These are phyloP conservation scores for Cynaeus angustus DNA, from an alignment of 2,888 invertebrate species.

Conservation along the genomic window DNA sequence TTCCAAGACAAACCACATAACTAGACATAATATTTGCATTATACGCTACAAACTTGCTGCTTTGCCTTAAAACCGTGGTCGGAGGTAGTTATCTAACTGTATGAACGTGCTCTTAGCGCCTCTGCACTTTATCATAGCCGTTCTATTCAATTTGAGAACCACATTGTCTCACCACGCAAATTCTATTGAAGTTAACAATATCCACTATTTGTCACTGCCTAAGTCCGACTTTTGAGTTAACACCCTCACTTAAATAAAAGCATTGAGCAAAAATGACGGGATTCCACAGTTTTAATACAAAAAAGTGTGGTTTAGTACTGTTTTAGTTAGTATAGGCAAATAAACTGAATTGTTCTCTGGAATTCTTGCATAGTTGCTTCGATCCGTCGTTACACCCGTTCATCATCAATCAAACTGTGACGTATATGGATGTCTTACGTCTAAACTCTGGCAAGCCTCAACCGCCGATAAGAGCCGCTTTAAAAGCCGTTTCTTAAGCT, in stretches of 20 bases:
- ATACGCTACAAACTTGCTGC: slow-evolving; percentile 42
- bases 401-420: slow-evolving; percentile 34
- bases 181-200: slow-evolving; percentile 16
- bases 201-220: background rate
- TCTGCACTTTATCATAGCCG: slow-evolving; percentile 18
- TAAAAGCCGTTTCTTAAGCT: slow-evolving; percentile 13
- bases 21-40: slow-evolving; percentile 43
- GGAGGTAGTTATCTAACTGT: slow-evolving; percentile 42
- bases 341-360: background rate
- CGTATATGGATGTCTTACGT: slow-evolving; percentile 28
- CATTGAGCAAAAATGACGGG: background rate
- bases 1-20: slow-evolving; percentile 41
- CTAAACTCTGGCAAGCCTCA: slow-evolving; percentile 21
- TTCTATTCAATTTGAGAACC: slow-evolving; percentile 22
- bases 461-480: slow-evolving; percentile 19
- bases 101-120: slow-evolving; percentile 39
- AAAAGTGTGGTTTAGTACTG: background rate
- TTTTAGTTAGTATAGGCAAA: background rate
- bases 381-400: slow-evolving; percentile 34
- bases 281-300: background rate
- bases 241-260: background rate
- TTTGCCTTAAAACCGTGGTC: slow-evolving; percentile 42
- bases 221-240: background rate
- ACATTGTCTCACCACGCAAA: slow-evolving; percentile 17
- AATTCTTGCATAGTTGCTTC: slow-evolving; percentile 18